A percentile compares a stretch with the other conserved stretches of the same genome.
phyloP scores from a whole-genome alignment of 2,888 invertebrate species.

The Balanococcus diminutus region DNA sequence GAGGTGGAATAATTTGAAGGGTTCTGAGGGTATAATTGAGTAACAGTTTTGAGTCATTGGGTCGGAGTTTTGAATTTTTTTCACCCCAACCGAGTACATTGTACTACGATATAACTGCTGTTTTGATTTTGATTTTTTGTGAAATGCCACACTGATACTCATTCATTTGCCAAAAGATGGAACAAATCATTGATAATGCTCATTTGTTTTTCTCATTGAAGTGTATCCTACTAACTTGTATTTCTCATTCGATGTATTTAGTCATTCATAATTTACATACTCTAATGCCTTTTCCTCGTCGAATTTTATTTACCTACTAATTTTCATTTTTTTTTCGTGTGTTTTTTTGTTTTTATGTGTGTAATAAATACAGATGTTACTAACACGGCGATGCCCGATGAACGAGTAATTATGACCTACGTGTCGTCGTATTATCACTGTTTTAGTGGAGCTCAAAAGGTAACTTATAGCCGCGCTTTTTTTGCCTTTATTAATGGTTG shows the following conservation, averaged over 20 bases:
- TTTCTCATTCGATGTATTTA: too few relatives aligned
- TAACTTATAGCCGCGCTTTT: slow-evolving; percentile 63
- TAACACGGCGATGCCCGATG: slow-evolving; percentile 98
- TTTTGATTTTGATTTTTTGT: background rate
- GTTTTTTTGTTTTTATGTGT: slow-evolving; percentile 44
- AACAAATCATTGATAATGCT: background rate
- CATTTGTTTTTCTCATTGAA: background rate
- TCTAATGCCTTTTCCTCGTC: background rate
- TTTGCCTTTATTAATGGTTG: slow-evolving; percentile 37
- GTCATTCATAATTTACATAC: background rate
- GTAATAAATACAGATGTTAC: slow-evolving; percentile 77
- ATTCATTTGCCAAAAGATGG: background rate
- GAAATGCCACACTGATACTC: background rate
- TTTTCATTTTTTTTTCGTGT: background rate
- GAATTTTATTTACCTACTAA: background rate
- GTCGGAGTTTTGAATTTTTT: background rate
- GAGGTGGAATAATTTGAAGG: background rate
- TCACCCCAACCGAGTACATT: background rate
- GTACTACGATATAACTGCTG: background rate
- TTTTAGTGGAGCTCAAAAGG: slow-evolving; percentile 99
- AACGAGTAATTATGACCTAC: slow-evolving; percentile 99
- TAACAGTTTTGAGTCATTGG: background rate
- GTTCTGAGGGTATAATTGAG: background rate
- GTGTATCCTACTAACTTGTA: background rate
- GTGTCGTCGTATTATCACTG: slow-evolving; percentile 99